Percentiles rank a stretch among this genome's conserved stretches.
phyloP scores from a whole-genome alignment of 2,797 vertebrate species.

The Chelidonichthys spinosus region DNA sequence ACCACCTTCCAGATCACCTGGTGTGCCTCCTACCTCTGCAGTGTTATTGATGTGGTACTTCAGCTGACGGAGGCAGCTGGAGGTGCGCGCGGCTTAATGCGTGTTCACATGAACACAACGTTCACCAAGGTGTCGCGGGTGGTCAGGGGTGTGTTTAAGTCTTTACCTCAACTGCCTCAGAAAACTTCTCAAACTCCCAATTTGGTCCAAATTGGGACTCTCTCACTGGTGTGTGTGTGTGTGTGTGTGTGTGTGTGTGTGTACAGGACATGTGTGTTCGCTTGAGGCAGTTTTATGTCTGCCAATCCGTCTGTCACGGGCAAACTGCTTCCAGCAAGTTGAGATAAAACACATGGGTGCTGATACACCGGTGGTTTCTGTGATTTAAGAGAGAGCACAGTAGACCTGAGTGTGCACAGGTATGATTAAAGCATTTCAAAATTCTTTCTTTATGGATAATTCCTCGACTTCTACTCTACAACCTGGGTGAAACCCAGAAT shows the following conservation, averaged over 20 bases:
- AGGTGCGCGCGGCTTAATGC: conserved; percentile 1
- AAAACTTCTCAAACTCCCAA: conserved; percentile 55
- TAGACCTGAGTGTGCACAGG: conserved; percentile 11
- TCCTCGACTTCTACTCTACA: conserved; percentile 9
- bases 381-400: conserved; percentile 28
- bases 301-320: conserved; percentile 42
- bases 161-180: conserved; percentile 53
- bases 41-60: conserved; percentile 58
- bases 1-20: conserved; percentile 56
- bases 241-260: neutral
- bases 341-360: conserved; percentile 30
- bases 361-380: conserved; percentile 21
- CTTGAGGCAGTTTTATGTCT: conserved; percentile 40
- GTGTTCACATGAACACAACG: neutral
- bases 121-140: conserved; percentile 15
- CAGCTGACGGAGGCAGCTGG: conserved; percentile 30
- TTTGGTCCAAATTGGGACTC: conserved; percentile 39
- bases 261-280: neutral
- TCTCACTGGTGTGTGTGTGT: conserved; percentile 4
- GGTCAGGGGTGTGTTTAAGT: conserved; percentile 57
- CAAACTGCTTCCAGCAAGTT: conserved; percentile 21
- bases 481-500: conserved; percentile 31
- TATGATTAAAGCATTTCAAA: conserved; percentile 36
- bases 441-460: conserved; percentile 26
- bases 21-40: conserved; percentile 47